Base-by-base conservation (phyloP, 2,888 invertebrate genomes). In the Netelia fuscicornis region DNA sequence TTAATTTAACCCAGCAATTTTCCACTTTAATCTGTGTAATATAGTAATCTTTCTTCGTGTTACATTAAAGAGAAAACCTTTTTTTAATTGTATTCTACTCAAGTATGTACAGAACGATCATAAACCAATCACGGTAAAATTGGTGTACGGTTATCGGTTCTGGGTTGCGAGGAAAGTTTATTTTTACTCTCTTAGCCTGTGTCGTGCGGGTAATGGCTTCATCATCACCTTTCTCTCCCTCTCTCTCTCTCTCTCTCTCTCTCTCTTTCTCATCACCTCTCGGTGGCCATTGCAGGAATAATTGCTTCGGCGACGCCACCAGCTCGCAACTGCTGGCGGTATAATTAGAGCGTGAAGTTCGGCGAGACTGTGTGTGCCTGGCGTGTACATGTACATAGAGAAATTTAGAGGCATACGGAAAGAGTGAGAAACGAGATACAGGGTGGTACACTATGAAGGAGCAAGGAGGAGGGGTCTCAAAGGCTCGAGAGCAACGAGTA, bases 201-300 rank as follows among this genome's bases (percentile, higher is more conserved):
- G 87, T 83, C 89, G 89, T 89, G 90, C 86, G 84, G 85, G 86
- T 90, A 90, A 90, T 89, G 88, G 89, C 89, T 90, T 90, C 89
- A 89, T 90, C 89, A 88, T 87, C 48, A 76, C 58, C 44, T 48
- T n/a, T 60, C 20, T 20, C 60, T 60, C 60, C 17, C 42, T 42
- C 20, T 25, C 11, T 17, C 60, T 65, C 20, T 37, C 25, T 60
- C n/a, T 64, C 75, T 71, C 54, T 58, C 62, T 30, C 42, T 64
- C 71, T n/a, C 54, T 75, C 54, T 37, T 48, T 58, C n/a, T 23
- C 42, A 68, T 56, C 23, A 6, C n/a, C 2, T 42, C 62, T 37
- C 62, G 62, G 42, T 52, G 62, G 48, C 67, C 60, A 70, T 70
- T 70, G 60, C 67, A 65, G 79, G 70, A 83, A 82, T 90, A 90